Percentiles rank a stretch among this genome's conserved stretches.
phyloP scores from a whole-genome alignment of 2,888 invertebrate species.

The Nomada flava region DNA sequence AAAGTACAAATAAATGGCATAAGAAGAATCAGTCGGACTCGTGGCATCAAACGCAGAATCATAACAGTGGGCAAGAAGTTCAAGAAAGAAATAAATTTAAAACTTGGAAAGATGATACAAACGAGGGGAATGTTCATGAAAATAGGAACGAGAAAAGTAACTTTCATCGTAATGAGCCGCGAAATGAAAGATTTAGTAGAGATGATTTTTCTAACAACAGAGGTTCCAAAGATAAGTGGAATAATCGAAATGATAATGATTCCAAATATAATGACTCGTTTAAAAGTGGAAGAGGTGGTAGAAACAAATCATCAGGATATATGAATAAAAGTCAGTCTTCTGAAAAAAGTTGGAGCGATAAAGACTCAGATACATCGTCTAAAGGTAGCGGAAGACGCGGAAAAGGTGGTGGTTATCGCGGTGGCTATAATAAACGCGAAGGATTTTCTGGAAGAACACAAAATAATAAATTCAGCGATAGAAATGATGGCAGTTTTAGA shows the following conservation, averaged over 20 bases:
- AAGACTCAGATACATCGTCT: conserved; percentile 76
- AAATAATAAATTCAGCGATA: conserved; percentile 50
- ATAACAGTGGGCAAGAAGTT: conserved; percentile 3
- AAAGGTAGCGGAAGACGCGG: conserved; percentile 69
- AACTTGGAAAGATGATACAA: conserved; percentile 75
- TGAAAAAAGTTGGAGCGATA: conserved; percentile 76
- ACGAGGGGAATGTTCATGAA: conserved; percentile 74
- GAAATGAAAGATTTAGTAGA: conserved; percentile 70
- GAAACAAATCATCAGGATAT: conserved; percentile 38
- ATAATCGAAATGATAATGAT: conserved; percentile 37
- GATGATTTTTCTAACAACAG: conserved; percentile 52
- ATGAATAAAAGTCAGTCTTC: conserved; percentile 65
- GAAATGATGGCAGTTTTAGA: conserved; percentile 45
- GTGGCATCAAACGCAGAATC: conserved; percentile 36
- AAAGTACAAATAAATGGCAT: conserved; percentile 52
- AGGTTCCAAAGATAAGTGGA: conserved; percentile 50
- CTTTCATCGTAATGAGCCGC: conserved; percentile 57
- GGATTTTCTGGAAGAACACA: conserved; percentile 32
- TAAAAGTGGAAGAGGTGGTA: conserved; percentile 49
- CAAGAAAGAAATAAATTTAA: conserved; percentile 65
- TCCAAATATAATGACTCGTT: conserved; percentile 43
- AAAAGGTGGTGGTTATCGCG: conserved; percentile 49
- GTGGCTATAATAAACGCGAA: conserved; percentile 43
- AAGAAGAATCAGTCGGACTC: conserved; percentile 53
- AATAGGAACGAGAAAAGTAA: conserved; percentile 63